Percentiles rank a stretch among this genome's conserved stretches.
Evolutionary conservation across 2,113 vertebrate genomes (phyloP).

Genomic region (Cervus canadensis): DNA sequence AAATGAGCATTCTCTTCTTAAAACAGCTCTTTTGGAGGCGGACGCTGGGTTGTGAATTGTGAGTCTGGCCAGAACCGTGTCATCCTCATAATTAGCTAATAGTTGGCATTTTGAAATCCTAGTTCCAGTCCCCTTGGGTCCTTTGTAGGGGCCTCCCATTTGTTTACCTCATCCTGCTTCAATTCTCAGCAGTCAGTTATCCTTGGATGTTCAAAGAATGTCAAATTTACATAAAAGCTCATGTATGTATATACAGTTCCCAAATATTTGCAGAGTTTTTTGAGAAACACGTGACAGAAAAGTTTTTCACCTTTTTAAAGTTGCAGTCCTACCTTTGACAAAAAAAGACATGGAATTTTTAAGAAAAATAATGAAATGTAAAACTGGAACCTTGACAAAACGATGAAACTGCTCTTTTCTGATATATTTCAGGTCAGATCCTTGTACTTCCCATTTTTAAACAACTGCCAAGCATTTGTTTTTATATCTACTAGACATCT

Average conservation of each 20-base stretch:
- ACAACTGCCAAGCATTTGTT: constrained; percentile 74
- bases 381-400: constrained; percentile 53
- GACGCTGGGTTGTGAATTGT: background rate
- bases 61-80: background rate
- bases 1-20: constrained; percentile 13
- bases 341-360: background rate
- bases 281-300: background rate
- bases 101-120: background rate
- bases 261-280: constrained; percentile 35
- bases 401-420: background rate
- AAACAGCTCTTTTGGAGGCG: constrained; percentile 16
- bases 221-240: background rate
- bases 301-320: background rate
- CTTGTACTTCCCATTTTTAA: constrained; percentile 64
- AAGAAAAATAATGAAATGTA: background rate
- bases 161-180: constrained; percentile 47
- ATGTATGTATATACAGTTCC: background rate
- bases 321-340: background rate
- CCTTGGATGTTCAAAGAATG: constrained; percentile 20
- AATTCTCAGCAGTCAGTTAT: background rate
- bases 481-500: constrained; percentile 73
- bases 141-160: background rate
- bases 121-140: background rate
- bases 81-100: constrained; percentile 51
- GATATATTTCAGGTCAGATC: constrained; percentile 40